A percentile compares a stretch with the other conserved stretches of the same genome.
Evolutionary conservation across 2,113 vertebrate species (phyloP).

Genomic region (Cochlearius cochlearius): DNA sequence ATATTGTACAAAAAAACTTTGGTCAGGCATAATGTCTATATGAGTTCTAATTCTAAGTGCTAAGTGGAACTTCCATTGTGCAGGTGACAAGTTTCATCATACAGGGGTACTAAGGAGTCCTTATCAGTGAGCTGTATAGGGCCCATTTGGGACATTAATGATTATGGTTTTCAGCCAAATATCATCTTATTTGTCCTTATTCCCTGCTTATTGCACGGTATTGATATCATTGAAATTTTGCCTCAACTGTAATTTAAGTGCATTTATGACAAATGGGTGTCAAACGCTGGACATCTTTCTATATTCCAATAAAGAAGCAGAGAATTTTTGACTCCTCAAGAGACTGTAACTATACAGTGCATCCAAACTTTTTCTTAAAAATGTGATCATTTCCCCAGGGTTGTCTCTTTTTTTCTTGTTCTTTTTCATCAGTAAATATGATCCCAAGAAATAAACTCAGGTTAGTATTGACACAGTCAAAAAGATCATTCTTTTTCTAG

Average conservation of each 20-base stretch:
- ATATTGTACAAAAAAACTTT: background rate
- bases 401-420: background rate
- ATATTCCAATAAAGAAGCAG: background rate
- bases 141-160: background rate
- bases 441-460: background rate
- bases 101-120: background rate
- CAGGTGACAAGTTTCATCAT: background rate
- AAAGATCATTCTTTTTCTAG: background rate
- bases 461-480: background rate
- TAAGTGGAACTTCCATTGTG: background rate
- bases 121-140: background rate
- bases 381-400: background rate
- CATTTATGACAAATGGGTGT: background rate
- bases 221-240: background rate
- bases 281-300: background rate
- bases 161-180: background rate
- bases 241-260: background rate
- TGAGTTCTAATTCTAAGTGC: background rate
- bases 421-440: background rate
- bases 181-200: background rate
- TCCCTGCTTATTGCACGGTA: background rate
- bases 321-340: background rate
- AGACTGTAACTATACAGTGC: background rate
- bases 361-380: background rate
- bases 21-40: background rate